phyloP scores from a whole-genome alignment of 2,888 invertebrate genomes.

The Mellilla xanthometata region DNA sequence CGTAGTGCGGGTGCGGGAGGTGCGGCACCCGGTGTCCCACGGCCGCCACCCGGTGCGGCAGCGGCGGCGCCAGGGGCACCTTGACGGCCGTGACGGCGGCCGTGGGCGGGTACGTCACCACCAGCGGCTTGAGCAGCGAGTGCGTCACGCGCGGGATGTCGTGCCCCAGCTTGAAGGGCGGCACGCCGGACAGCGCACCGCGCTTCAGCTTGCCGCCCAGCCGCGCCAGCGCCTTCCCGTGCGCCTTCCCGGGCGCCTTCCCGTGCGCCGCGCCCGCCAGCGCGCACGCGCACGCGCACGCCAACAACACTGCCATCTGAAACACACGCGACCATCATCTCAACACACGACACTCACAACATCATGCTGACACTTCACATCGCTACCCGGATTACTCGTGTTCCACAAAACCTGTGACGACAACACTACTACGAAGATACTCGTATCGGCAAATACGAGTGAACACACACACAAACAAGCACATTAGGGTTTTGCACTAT shows the following conservation, averaged over 20 bases:
- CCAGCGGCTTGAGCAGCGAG: conserved; percentile 71
- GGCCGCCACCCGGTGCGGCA: conserved; percentile 54
- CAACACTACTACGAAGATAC: too few species aligned
- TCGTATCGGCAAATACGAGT: too few species aligned
- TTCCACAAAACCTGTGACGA: too few species aligned
- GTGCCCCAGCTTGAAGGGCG: conserved; percentile 73
- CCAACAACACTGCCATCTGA: conserved; percentile 68
- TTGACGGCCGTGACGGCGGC: conserved; percentile 71
- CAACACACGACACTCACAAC: conserved; percentile 10
- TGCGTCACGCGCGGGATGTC: conserved; percentile 74
- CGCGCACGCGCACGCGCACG: conserved; percentile 51
- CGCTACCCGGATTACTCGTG: too few species aligned
- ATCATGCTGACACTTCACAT: conserved; percentile 32
- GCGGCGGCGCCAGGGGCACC: conserved; percentile 60
- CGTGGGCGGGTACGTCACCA: conserved; percentile 73
- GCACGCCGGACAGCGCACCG: conserved; percentile 64
- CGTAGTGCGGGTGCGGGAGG: conserved; percentile 64
- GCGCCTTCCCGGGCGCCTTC: conserved; percentile 58
- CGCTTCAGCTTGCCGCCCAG: conserved; percentile 63
- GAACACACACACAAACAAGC: too few species aligned
- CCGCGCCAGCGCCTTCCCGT: conserved; percentile 55
- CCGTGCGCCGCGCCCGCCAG: conserved; percentile 59
- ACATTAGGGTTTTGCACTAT: too few species aligned
- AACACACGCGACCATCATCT: conserved; percentile 53
- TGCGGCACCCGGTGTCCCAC: conserved; percentile 59